Evolutionary conservation across 2,113 vertebrate species (phyloP), one percentile per base, ranked within the genome.

Genomic region (Echinops telfairi): DNA sequence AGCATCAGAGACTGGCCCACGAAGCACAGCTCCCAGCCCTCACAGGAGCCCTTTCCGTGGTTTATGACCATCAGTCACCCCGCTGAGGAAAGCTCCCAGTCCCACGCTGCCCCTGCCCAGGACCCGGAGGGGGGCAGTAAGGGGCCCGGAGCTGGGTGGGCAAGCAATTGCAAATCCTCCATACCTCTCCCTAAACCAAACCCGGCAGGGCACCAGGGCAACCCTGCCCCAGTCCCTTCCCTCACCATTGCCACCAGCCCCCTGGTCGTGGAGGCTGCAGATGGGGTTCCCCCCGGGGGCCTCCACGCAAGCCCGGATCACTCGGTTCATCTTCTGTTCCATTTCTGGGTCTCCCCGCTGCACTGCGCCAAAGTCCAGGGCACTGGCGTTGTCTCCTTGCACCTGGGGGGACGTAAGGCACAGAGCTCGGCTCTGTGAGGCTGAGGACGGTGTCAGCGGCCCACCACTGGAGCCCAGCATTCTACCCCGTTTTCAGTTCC

Each of bases 311-410:
- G 99, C 99, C 89, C 99, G 97, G 60, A 99, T 98, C 77, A 98
- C 98, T 0, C 99, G 98, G 94, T 99, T 99, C 99, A 99, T 99
- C 97, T 99, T 99, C 97, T 99, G 99, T 96, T 99, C 99, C 99
- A 99, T 99, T 96, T 99, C 99, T 0, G 99, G 98, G 29, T 99
- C 99, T 19, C 99, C 99, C n/a, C 99, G 98, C 85, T 99, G 99
- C 82, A 99, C 99, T 0, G 99, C 99, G 2, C 98, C 98, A 8
- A 99, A 98, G 93, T 99, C 99, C 82, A 99, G 97, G 38, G 98
- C 98, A 0, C 98, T 98, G 87, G 98, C 97, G 25, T 99, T 99
- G 94, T 99, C 99, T 8, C 99, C 99, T 89, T 99, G 99, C 0
- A 99, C 98, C 99, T 99, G 88, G 19, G 47, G 23, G 73, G 2